Conservation (phyloP, 2,797 vertebrate species). For the Lerista edwardsae region DNA sequence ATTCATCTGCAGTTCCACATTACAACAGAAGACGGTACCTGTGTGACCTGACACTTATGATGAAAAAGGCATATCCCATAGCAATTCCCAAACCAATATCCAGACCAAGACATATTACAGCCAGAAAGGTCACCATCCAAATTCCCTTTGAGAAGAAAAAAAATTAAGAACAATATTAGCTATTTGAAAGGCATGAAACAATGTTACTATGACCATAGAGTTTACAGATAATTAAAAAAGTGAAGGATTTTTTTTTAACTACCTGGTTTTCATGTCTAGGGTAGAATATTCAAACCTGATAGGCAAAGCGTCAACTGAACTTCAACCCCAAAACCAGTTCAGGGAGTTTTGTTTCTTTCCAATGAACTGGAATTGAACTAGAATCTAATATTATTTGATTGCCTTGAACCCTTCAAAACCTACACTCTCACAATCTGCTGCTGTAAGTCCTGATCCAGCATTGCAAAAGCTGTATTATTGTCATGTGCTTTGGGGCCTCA, state of each 20-base stretch:
- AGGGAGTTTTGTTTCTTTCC: too few species aligned
- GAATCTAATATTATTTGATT: too few species aligned
- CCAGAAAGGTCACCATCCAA: conserved; percentile 70
- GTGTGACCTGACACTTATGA: conserved; percentile 68
- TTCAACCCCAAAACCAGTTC: too few species aligned
- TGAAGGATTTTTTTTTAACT: background rate
- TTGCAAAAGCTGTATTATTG: too few species aligned
- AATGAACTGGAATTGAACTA: too few species aligned
- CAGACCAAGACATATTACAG: conserved; percentile 67
- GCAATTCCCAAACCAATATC: conserved; percentile 61
- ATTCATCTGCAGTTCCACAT: background rate
- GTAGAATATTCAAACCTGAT: background rate
- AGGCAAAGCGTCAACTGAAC: background rate
- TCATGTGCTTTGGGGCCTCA: too few species aligned
- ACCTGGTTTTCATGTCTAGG: background rate
- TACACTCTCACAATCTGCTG: too few species aligned
- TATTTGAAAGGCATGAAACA: background rate
- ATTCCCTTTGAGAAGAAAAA: conserved; percentile 59
- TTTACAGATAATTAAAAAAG: background rate
- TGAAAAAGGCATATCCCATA: conserved; percentile 61
- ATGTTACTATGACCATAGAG: background rate
- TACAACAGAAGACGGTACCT: conserved; percentile 60
- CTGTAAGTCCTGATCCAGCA: too few species aligned
- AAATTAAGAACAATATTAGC: conserved; percentile 9
- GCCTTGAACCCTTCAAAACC: too few species aligned